A percentile compares a stretch with the other conserved stretches of the same genome.
Evolutionary conservation across 2,888 invertebrate species (phyloP).

Genomic region (Odontothrips loti): DNA sequence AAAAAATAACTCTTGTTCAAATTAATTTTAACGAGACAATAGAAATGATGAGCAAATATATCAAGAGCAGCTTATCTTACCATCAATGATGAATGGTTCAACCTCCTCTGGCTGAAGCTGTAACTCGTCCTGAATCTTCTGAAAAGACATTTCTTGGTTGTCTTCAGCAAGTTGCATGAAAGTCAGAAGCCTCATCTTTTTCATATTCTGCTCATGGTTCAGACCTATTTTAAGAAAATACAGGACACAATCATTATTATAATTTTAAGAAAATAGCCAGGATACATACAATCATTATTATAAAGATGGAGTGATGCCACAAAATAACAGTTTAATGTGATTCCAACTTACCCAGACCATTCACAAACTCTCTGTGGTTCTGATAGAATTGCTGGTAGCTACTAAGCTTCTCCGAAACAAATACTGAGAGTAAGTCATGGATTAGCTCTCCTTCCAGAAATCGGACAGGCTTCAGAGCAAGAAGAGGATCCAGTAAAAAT

Average conservation of each 20-base stretch:
- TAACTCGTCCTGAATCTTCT: conserved; percentile 79
- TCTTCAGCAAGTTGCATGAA: conserved; percentile 97
- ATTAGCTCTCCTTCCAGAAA: conserved; percentile 93
- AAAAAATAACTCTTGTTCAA: no score
- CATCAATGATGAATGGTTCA: conserved; percentile 96
- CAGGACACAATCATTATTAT: no score
- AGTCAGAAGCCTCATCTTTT: conserved; percentile 93
- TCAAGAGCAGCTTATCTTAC: conserved; percentile 46
- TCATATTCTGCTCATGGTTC: conserved; percentile 89
- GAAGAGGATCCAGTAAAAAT: conserved; percentile 89
- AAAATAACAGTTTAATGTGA: no score
- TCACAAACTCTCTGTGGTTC: conserved; percentile 87
- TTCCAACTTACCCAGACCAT: conserved; percentile 47
- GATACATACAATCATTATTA: conserved; percentile 17
- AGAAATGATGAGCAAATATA: neutral
- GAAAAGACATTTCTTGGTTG: conserved; percentile 88
- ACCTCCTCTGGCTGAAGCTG: conserved; percentile 84
- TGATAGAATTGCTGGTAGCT: conserved; percentile 90
- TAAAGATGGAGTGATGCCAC: conserved; percentile 13
- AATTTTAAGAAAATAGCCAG: neutral
- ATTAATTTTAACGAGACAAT: no score
- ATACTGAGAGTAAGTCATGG: conserved; percentile 88
- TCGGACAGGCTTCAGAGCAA: conserved; percentile 89
- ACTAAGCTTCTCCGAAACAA: conserved; percentile 90
- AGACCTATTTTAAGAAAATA: conserved; percentile 65